phyloP scores from a whole-genome alignment of 2,797 vertebrate species.

The Eleutherodactylus coqui region DNA sequence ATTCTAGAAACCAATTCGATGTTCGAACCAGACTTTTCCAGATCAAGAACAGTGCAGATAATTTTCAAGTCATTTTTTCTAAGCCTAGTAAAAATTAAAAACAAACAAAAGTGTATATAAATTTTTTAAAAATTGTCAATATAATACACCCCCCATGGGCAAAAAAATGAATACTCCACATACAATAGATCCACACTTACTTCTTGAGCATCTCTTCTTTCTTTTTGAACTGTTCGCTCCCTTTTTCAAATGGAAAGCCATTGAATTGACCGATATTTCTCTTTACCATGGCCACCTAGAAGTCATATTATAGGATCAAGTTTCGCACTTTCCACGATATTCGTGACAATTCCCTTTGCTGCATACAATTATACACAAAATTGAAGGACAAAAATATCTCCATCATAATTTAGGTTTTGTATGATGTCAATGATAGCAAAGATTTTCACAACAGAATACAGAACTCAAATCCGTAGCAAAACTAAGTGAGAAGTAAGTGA shows the following conservation, averaged over 20 bases:
- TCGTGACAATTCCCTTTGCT: background rate
- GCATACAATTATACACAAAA: background rate
- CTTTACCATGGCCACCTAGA: slow-evolving; percentile 80
- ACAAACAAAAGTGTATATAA: background rate
- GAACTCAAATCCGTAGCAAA: too few species aligned
- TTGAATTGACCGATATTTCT: slow-evolving; percentile 94
- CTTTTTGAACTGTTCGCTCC: slow-evolving; percentile 86
- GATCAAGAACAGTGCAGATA: slow-evolving; percentile 90
- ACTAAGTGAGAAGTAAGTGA: too few species aligned
- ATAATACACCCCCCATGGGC: too few species aligned
- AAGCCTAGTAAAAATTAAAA: slow-evolving; percentile 69
- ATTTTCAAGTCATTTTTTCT: slow-evolving; percentile 80
- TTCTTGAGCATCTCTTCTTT: slow-evolving; percentile 92
- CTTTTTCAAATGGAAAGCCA: slow-evolving; percentile 88
- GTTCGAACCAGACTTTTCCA: slow-evolving; percentile 92
- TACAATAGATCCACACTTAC: slow-evolving; percentile 68
- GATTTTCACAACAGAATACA: background rate
- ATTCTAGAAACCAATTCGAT: slow-evolving; percentile 88
- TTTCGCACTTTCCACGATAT: background rate
- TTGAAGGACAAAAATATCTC: background rate
- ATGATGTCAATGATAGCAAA: too few species aligned
- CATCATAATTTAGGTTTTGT: background rate
- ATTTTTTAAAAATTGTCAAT: too few species aligned
- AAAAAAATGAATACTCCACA: too few species aligned
- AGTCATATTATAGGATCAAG: background rate